Conservation (phyloP, 2,888 invertebrate genomes). For the Syritta pipiens region DNA sequence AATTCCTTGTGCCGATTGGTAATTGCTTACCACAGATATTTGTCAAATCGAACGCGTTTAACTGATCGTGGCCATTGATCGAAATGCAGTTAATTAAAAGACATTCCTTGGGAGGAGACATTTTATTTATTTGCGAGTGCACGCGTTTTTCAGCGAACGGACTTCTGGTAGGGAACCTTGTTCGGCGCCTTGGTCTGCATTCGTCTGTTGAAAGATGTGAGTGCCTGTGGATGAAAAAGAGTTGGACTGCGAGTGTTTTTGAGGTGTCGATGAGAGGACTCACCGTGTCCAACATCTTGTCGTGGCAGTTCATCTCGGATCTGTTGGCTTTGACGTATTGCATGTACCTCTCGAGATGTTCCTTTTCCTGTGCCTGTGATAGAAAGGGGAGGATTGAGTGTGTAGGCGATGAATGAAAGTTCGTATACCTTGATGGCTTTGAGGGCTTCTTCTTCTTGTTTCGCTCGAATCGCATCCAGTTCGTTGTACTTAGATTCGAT, state of each 20-base stretch:
- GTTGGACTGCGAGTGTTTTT: background rate
- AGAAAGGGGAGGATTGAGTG: no score
- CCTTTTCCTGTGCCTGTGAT: constrained; percentile 14
- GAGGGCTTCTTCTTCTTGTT: constrained; percentile 1
- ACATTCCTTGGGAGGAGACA: background rate
- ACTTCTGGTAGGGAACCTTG: constrained; percentile 52
- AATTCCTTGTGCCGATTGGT: constrained; percentile 29
- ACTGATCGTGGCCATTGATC: constrained; percentile 2
- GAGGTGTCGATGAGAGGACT: background rate
- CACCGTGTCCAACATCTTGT: constrained; percentile 46
- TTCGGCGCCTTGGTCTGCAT: background rate
- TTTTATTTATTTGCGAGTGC: constrained; percentile 2
- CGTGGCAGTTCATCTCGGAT: constrained; percentile 31
- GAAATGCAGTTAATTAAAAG: constrained; percentile 22
- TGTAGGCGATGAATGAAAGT: background rate
- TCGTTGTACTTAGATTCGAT: constrained; percentile 18
- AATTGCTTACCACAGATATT: constrained; percentile 31
- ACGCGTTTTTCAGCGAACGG: constrained; percentile 30
- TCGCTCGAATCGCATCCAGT: background rate
- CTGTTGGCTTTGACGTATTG: constrained; percentile 32
- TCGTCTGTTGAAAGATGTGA: constrained; percentile 27
- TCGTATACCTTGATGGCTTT: constrained; percentile 26
- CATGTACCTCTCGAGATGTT: constrained; percentile 18
- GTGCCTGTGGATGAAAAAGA: constrained; percentile 25
- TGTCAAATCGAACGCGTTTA: constrained; percentile 25